These are phyloP conservation scores for Pteromalus puparum DNA, from an alignment of 1,140 invertebrate species.

Conservation along the genomic window DNA sequence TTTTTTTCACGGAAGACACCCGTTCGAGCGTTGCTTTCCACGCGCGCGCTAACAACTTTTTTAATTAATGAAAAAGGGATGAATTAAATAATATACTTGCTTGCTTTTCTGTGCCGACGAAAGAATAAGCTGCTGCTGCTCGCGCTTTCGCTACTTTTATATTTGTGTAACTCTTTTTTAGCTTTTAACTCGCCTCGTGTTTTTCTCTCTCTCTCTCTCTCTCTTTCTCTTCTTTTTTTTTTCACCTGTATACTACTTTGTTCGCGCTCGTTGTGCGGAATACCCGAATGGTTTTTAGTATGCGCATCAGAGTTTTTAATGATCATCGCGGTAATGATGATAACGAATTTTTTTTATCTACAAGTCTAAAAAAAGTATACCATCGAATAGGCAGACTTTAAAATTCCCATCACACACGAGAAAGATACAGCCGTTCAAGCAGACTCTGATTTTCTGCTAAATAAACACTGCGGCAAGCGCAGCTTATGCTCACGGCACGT, in stretches of 20 bases:
- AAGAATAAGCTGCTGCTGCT: constrained; percentile 39
- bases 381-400: background rate
- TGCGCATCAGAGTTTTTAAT: constrained; percentile 21
- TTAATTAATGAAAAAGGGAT: constrained; percentile 49
- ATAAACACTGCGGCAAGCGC: constrained; percentile 19
- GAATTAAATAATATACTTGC: constrained; percentile 50
- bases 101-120: constrained; percentile 27
- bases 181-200: background rate
- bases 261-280: background rate
- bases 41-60: constrained; percentile 41
- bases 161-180: constrained; percentile 47
- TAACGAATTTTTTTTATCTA: background rate
- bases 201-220: constrained; percentile 22
- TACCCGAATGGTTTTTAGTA: constrained; percentile 26
- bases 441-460: background rate
- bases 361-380: background rate
- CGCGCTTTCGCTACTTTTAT: constrained; percentile 32
- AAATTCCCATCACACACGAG: background rate
- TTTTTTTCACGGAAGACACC: constrained; percentile 32
- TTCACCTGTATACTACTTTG: constrained; percentile 3
- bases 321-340: constrained; percentile 39
- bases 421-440: background rate
- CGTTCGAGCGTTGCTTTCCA: constrained; percentile 28
- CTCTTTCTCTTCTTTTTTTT: too few relatives aligned
- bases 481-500: background rate